A percentile compares a stretch with the other conserved stretches of the same genome.
phyloP scores from a whole-genome alignment of 2,113 vertebrate species.

The Oxygymnocypris stewartii region DNA sequence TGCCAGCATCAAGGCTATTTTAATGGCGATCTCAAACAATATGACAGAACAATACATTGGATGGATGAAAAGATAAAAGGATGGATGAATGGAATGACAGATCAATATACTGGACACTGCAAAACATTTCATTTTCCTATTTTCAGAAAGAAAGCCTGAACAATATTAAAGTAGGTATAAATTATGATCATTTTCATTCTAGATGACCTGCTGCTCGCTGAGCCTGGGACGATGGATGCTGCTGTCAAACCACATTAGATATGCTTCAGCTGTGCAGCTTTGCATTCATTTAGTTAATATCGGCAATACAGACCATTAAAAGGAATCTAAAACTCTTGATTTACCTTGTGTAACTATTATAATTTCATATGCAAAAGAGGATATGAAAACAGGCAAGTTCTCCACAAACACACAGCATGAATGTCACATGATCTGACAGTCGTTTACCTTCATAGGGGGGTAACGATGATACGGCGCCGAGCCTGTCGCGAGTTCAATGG shows the following conservation, averaged over 20 bases:
- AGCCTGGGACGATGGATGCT: neutral
- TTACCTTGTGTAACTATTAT: neutral
- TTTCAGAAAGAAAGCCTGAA: neutral
- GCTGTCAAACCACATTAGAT: neutral
- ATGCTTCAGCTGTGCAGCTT: neutral
- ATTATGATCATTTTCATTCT: neutral
- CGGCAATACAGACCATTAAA: neutral
- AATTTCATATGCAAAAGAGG: neutral
- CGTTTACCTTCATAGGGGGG: slow-evolving; percentile 96
- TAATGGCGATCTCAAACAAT: too few relatives aligned
- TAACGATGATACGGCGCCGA: slow-evolving; percentile 98
- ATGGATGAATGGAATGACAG: neutral
- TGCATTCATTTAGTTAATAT: slow-evolving; percentile 1
- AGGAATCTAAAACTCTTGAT: neutral
- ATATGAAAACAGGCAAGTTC: neutral
- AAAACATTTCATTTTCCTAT: neutral
- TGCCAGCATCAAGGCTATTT: too few relatives aligned
- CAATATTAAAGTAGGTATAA: neutral
- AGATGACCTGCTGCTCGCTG: neutral
- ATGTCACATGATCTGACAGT: neutral
- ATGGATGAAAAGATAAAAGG: neutral
- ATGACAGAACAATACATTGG: neutral
- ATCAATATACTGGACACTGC: neutral
- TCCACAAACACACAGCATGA: neutral
- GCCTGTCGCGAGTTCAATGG: slow-evolving; percentile 95